Conservation (phyloP, 2,888 invertebrate species). For the Suillia variegata region DNA sequence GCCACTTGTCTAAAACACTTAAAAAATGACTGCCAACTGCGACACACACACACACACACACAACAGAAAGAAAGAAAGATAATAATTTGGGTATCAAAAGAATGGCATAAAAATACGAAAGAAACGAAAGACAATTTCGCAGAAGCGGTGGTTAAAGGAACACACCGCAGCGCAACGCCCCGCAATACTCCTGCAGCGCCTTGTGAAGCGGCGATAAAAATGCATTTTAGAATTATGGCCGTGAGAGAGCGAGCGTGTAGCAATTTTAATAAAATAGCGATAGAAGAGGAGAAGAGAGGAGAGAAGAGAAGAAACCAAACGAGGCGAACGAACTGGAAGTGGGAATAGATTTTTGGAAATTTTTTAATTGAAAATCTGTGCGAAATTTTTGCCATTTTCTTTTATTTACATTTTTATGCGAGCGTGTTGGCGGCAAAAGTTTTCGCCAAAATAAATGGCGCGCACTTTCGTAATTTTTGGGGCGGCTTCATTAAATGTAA, state of each 20-base stretch:
- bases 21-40: too few species aligned
- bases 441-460: background rate
- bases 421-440: background rate
- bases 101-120: slow-evolving; percentile 2
- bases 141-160: background rate
- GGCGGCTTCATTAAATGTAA: slow-evolving; percentile 17
- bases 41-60: background rate
- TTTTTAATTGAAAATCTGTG: slow-evolving; percentile 15
- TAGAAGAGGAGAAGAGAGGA: too few species aligned
- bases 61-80: background rate
- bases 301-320: too few species aligned
- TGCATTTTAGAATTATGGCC: background rate
- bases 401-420: background rate
- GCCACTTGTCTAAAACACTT: slow-evolving; percentile 7
- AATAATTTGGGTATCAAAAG: background rate
- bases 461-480: background rate
- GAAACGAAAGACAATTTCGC: background rate
- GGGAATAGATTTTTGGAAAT: background rate
- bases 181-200: too few species aligned
- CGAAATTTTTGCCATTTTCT: slow-evolving; percentile 10
- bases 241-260: too few species aligned
- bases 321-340: background rate
- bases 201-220: too few species aligned
- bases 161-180: background rate
- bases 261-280: too few species aligned